Base-by-base conservation (phyloP, 2,888 invertebrate genomes). In the Cryptosula pallasiana region DNA sequence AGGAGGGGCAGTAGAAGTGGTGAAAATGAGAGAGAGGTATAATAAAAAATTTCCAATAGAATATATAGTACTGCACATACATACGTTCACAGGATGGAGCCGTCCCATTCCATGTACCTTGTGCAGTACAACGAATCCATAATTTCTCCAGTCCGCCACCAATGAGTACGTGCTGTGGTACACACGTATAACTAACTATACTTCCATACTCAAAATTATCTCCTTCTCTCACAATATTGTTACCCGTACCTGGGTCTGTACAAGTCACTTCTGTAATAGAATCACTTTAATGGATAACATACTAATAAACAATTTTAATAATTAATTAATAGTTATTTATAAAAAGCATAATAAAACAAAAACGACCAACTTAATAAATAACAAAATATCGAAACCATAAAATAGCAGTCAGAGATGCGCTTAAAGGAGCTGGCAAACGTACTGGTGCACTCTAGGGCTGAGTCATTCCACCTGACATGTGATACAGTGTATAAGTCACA, bases 81-180 rank as follows among this genome's bases (percentile, higher is more conserved):
- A 25, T 63, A 63, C 63, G 63, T n/a, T 63, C 63, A 34, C 63
- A 63, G 27, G 63, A 63, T 16, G 63, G 63, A 5, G 63, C 45
- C 36, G 70, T 70, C 3, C 70, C 55, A 54, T 70, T 70, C 70
- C 70, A 70, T 27, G 70, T 70, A 25, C 55, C 55, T 29, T 54
- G 45, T 9, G 70, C n/a, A 27, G 70, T 70, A 29, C 70, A 70
- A 2, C 70, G 2, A 1, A 70, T 45, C 27, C 23, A 20, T 13
- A 70, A 45, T 23, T 27, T 16, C 45, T 70, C 70, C n/a, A 36
- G 27, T 2, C 70, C 70, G 1, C 70, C 55, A n/a, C 70, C 70
- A 29, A 36, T 36, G 9, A 70, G 55, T 23, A 70, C 70, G 25
- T 70, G 70, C 70, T 54, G 45, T 27, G 45, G 36, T 35, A 45